Base-by-base conservation (phyloP, 2,888 invertebrate species). In the Zootermopsis nevadensis region DNA sequence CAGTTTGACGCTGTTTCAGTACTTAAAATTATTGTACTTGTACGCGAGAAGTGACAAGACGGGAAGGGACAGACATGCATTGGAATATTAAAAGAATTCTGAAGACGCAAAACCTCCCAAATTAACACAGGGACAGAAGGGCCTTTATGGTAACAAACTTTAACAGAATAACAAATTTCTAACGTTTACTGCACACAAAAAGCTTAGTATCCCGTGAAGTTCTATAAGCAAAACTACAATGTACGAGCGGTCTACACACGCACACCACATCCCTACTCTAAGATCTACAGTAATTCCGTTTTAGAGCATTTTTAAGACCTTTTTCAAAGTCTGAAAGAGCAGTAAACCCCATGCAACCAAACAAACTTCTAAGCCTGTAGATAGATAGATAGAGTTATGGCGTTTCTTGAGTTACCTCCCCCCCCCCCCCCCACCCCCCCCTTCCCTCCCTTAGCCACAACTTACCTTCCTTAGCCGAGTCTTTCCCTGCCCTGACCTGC, bases 371-470 rank as follows among this genome's bases (percentile, higher is more conserved):
- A 33, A 69, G 31, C 33, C 33, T 69, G 31, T 33, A 69, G 69
- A 69, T 69, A 69, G 69, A 69, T 33, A 69, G 69, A 69, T 69
- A 69, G 69, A 69, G 69, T 69, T 27, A 69, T 69, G 69, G 69
- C 33, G 69, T 69, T 33, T 1, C 15, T 69, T 33, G 69, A 69
- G 69, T 30, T n/a, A n/a, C n/a, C n/a, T n/a, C n/a, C n/a, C n/a
- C n/a, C 22, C 19, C 69, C 22, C 33, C 19, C 33, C 22, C 31
- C 33, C 24, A 12, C 0, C 69, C 8, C n/a, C n/a, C n/a, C n/a
- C n/a, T 33, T 31, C 69, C 22, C 33, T 31, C 33, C 22, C 31
- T 69, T 7, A 12, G 1, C 69, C 8, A n/a, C 69, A n/a, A n/a
- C n/a, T n/a, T n/a, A n/a, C n/a, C n/a, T n/a, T n/a, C n/a, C n/a